A percentile compares a stretch with the other conserved stretches of the same genome.
These are phyloP conservation scores for Pseudochirops corinnae DNA, from an alignment of 2,797 vertebrate genomes.

Conservation along the genomic window DNA sequence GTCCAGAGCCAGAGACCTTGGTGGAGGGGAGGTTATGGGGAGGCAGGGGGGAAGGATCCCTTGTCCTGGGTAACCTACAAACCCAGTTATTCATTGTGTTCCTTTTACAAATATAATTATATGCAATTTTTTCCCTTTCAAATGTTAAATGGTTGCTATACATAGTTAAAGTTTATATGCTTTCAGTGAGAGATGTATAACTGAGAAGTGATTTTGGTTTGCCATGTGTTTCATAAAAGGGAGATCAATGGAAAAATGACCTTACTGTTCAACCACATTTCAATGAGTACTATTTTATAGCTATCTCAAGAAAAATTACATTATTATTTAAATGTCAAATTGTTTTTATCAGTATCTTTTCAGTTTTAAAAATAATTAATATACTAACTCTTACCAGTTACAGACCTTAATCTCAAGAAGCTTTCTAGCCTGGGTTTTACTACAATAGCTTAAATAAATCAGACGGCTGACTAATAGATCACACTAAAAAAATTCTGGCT, in stretches of 20 bases:
- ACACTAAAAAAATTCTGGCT: background rate
- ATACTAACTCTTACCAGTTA: background rate
- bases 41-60: no score
- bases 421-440: background rate
- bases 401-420: constrained; percentile 17
- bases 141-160: background rate
- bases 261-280: constrained; percentile 23
- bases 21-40: background rate
- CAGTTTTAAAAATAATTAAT: background rate
- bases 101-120: background rate
- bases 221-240: constrained; percentile 12
- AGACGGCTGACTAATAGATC: constrained; percentile 16
- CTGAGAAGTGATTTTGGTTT: constrained; percentile 10
- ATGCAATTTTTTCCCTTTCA: background rate
- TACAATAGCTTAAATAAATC: constrained; percentile 22
- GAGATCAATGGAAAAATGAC: constrained; percentile 7
- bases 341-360: constrained; percentile 12
- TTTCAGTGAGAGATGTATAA: background rate
- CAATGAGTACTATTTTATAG: background rate
- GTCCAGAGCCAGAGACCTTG: background rate
- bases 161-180: background rate
- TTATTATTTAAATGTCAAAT: constrained; percentile 46
- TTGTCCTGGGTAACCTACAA: background rate
- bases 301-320: constrained; percentile 24
- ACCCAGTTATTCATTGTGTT: background rate